Evolutionary conservation across 2,888 invertebrate genomes (phyloP).

Genomic region (Nebria brevicollis): DNA sequence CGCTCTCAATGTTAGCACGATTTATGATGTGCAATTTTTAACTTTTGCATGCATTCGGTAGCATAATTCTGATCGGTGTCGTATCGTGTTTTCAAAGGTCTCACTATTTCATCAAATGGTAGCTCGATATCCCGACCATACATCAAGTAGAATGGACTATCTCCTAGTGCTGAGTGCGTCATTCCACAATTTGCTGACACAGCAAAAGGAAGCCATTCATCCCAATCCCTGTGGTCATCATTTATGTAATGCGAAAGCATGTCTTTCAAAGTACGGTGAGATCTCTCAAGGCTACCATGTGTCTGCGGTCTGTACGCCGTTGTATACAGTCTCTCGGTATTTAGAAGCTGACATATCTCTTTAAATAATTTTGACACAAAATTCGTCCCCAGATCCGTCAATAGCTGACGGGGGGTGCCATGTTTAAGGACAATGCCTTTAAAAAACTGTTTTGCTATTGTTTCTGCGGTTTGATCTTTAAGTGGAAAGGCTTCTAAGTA

Average conservation of each 20-base stretch:
- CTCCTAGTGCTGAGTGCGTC: background rate
- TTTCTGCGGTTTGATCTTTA: too few species aligned
- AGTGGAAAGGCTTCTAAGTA: too few species aligned
- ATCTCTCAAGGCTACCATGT: constrained; percentile 4
- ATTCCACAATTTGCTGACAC: background rate
- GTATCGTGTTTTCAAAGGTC: background rate
- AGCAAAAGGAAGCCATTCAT: background rate
- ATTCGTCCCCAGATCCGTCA: too few species aligned
- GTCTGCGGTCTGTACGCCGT: constrained; percentile 22
- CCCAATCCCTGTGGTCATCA: constrained; percentile 11
- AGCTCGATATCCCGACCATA: constrained; percentile 11
- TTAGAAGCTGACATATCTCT: too few species aligned
- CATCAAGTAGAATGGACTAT: background rate
- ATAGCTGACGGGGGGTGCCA: too few species aligned
- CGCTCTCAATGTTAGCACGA: background rate
- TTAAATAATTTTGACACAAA: too few species aligned
- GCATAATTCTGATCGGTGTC: background rate
- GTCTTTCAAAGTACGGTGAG: constrained; percentile 22
- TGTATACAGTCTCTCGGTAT: constrained; percentile 48
- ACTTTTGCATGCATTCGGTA: constrained; percentile 12
- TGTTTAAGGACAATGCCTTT: too few species aligned
- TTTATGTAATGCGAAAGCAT: constrained; percentile 15
- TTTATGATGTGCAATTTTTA: constrained; percentile 3
- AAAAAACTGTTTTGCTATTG: too few species aligned
- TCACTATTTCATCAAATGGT: constrained; percentile 8